Conservation (phyloP, 2,888 invertebrate genomes). For the Acleris holmiana region DNA sequence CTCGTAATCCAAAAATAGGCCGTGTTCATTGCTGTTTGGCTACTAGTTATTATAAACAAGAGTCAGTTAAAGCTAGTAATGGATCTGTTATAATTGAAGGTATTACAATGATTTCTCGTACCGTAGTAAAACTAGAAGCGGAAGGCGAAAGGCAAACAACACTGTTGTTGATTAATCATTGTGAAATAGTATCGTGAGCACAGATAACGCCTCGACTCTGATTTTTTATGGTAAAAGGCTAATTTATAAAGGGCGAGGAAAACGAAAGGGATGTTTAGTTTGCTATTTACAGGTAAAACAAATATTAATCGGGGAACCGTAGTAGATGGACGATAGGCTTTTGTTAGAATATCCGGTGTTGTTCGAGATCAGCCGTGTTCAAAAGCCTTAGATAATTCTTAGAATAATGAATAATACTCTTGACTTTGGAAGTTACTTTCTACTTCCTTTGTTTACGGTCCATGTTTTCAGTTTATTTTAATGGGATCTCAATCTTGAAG, state of each 20-base stretch:
- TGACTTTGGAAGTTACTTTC: background rate
- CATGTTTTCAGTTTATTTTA: no score
- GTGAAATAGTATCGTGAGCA: constrained; percentile 57
- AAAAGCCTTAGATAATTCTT: background rate
- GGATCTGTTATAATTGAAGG: background rate
- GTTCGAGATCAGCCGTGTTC: background rate
- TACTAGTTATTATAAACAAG: background rate
- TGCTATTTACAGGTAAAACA: constrained; percentile 25
- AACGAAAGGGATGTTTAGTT: constrained; percentile 45
- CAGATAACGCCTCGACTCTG: constrained; percentile 54
- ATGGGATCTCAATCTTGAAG: no score
- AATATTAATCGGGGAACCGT: constrained; percentile 11
- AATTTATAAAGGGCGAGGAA: constrained; percentile 51
- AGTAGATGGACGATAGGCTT: constrained; percentile 14
- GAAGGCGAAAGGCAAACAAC: constrained; percentile 68
- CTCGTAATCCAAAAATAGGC: background rate
- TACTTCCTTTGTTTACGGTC: no score
- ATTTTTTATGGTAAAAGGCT: constrained; percentile 57
- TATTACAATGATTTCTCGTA: background rate
- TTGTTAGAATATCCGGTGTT: background rate
- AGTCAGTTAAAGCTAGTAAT: background rate
- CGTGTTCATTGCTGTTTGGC: constrained; percentile 3
- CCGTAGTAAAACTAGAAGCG: constrained; percentile 44
- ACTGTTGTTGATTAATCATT: constrained; percentile 71
- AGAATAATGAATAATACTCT: background rate